Conservation (phyloP, 2,888 invertebrate genomes). For the Luperina nickerlii region DNA sequence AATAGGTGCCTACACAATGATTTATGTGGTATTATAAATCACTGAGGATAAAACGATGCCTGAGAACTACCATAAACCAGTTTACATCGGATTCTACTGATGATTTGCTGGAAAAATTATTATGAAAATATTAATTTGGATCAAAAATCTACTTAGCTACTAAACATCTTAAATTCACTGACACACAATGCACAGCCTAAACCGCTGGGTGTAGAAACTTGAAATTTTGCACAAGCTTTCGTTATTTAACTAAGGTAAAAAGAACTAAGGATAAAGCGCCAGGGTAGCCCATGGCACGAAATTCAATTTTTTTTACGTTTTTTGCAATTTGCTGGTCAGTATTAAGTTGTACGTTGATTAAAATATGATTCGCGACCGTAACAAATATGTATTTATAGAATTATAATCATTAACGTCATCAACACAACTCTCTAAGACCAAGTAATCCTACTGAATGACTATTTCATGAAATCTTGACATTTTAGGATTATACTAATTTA, state of each 20-base stretch:
- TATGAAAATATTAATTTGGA: background rate
- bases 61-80: slow-evolving; percentile 11
- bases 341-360: too few species aligned
- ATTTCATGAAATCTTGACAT: too few species aligned
- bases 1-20: background rate
- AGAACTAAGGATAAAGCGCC: too few species aligned
- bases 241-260: background rate
- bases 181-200: background rate
- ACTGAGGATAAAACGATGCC: background rate
- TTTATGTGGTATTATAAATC: slow-evolving; percentile 30
- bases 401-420: too few species aligned
- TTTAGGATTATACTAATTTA: too few species aligned
- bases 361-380: too few species aligned
- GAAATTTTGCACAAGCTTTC: background rate
- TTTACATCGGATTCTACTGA: background rate
- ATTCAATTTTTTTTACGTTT: too few species aligned
- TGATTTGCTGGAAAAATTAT: background rate
- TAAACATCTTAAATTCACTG: background rate
- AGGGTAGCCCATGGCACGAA: too few species aligned
- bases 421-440: too few species aligned
- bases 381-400: too few species aligned
- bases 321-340: too few species aligned
- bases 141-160: background rate
- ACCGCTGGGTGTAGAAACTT: background rate
- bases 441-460: too few species aligned